phyloP scores from a whole-genome alignment of 1,140 invertebrate species.

The Charaxes varanes region DNA sequence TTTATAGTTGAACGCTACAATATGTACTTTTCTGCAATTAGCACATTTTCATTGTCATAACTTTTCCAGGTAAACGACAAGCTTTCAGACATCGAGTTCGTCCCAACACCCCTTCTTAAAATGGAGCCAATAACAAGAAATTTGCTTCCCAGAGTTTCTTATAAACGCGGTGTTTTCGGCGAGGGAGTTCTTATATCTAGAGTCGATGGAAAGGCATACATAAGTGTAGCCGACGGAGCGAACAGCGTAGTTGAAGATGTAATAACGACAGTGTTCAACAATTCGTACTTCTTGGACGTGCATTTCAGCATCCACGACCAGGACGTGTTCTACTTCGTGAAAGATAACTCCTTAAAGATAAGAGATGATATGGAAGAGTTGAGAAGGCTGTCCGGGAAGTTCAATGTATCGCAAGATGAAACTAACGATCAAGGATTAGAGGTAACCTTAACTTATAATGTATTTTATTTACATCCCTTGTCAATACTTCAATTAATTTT shows the following conservation, averaged over 20 bases:
- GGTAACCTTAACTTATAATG: too few relatives aligned
- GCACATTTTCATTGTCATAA: not conserved
- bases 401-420: conserved; percentile 95
- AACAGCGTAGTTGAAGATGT: conserved; percentile 93
- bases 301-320: conserved; percentile 94
- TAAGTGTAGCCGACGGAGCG: conserved; percentile 89
- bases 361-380: conserved; percentile 93
- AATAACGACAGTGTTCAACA: conserved; percentile 94
- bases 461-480: not conserved
- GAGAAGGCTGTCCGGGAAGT: conserved; percentile 88
- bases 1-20: conserved; percentile 1
- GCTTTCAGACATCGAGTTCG: conserved; percentile 87
- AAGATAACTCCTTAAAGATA: conserved; percentile 90
- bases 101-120: conserved; percentile 86
- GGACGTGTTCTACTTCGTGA: conserved; percentile 96
- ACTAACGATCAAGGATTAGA: conserved; percentile 84
- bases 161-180: conserved; percentile 89
- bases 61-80: conserved; percentile 81
- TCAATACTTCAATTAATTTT: not conserved
- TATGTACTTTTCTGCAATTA: conserved; percentile 3
- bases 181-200: conserved; percentile 92
- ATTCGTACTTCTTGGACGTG: conserved; percentile 92
- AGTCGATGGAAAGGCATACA: conserved; percentile 84
- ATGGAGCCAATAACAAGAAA: conserved; percentile 89
- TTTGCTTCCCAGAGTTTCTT: conserved; percentile 85